Evolutionary conservation across 2,888 invertebrate genomes (phyloP), one percentile per base, ranked within the genome.

Genomic region (Ichneumoninae sp.): DNA sequence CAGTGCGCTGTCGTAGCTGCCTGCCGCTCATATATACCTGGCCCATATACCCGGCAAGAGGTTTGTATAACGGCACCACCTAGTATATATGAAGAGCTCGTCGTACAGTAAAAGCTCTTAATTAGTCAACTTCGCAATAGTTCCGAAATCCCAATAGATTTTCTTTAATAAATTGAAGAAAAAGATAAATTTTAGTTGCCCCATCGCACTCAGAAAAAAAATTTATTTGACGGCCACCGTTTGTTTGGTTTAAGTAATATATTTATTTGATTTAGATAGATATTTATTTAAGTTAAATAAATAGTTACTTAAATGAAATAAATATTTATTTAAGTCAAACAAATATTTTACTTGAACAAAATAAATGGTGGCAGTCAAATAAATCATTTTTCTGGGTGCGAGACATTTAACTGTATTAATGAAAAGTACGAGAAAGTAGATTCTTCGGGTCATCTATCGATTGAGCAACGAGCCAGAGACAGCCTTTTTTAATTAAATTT

Each of bases 1-100:
- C 79, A 79, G 36, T 44, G 77, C 57, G 68, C 74, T 65, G 70
- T 69, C 52, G 19, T 75, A 72, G 68, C 72, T 68, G 76, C 79
- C 82, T 54, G 30, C 40, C 13, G 13, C 54, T 16, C 4, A 16
- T 16, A 47, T 47, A 16, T 47, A 47, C 40, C 10, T 7, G 8
- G 10, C 10, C 19, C 54, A 54, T 22, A 19, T 52, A 33, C 4
- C 22, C 40, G 19, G 7, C 44, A 16, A 16, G 13, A 4, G 16
- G 44, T 47, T 47, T 47, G 44, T 16, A 16, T 47, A 16, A 47
- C 4, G 44, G 44, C 44, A 47, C 44, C 13, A 16, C 4, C 44
- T 47, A 16, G 1, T 16, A 16, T 0, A 47, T 16, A 47, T 4
- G 44, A 47, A 16, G 3, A 47, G 13, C 16, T 47, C 44, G 40